Conservation (phyloP, 2,113 vertebrate genomes). For the Atrichornis clamosus region DNA sequence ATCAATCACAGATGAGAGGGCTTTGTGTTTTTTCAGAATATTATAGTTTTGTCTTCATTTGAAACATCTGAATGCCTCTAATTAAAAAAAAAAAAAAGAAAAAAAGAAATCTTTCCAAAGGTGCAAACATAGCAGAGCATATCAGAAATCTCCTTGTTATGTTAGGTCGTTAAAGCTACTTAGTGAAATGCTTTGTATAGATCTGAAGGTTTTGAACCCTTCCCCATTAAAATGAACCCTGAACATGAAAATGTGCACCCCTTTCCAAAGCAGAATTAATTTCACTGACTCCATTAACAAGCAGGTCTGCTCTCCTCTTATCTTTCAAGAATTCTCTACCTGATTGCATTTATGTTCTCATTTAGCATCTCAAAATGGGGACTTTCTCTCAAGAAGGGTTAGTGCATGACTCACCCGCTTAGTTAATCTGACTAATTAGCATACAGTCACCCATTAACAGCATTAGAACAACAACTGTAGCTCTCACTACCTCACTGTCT, state of each 20-base stretch:
- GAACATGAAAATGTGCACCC: conserved; percentile 42
- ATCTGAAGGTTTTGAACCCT: conserved; percentile 30
- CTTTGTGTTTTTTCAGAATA: conserved; percentile 29
- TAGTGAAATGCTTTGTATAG: conserved; percentile 5
- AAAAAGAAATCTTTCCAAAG: not conserved
- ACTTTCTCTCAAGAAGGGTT: conserved; percentile 74
- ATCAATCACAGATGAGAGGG: conserved; percentile 7
- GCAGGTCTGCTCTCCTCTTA: conserved; percentile 61
- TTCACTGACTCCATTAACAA: conserved; percentile 64
- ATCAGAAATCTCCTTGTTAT: conserved; percentile 12
- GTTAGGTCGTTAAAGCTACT: conserved; percentile 23
- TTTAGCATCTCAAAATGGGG: conserved; percentile 76
- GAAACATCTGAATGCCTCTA: conserved; percentile 49
- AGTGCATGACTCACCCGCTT: conserved; percentile 77
- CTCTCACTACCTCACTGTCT: conserved; percentile 43
- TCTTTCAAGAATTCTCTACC: conserved; percentile 71
- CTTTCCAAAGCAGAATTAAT: conserved; percentile 49
- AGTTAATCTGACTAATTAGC: conserved; percentile 80
- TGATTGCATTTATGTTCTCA: conserved; percentile 76
- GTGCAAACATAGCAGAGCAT: not conserved
- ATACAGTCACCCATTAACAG: conserved; percentile 74
- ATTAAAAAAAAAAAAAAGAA: not conserved
- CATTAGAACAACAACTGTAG: conserved; percentile 71
- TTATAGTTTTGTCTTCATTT: conserved; percentile 48
- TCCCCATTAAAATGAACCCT: conserved; percentile 42